Evolutionary conservation across 2,888 invertebrate species (phyloP).

Genomic region (Heliconius ismenius): DNA sequence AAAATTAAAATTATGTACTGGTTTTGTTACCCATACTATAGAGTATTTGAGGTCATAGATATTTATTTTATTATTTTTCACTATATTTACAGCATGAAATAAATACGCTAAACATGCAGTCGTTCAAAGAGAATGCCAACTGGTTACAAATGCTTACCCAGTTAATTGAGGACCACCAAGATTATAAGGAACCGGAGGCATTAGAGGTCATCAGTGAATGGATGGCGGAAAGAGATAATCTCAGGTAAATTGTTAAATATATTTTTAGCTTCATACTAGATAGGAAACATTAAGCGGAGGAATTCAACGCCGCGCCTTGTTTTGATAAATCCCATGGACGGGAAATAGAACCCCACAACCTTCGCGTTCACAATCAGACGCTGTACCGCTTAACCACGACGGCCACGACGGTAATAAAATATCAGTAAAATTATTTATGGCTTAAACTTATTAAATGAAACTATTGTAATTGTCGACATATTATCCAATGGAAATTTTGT

Average conservation of each 20-base stretch:
- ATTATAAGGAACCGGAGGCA: conserved; percentile 86
- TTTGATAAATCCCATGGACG: no score
- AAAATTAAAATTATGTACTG: no score
- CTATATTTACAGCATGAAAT: conserved; percentile 89
- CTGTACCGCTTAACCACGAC: no score
- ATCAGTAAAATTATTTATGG: no score
- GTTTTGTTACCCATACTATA: neutral
- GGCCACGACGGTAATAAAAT: no score
- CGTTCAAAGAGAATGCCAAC: conserved; percentile 93
- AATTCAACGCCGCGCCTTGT: no score
- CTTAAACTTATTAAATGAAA: no score
- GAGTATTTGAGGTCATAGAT: neutral
- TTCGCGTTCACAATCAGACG: no score
- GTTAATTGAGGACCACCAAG: conserved; percentile 94
- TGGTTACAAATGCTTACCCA: conserved; percentile 96
- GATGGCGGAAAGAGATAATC: conserved; percentile 89
- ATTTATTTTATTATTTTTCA: neutral
- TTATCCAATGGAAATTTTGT: no score
- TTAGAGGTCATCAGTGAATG: conserved; percentile 86
- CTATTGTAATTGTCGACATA: no score
- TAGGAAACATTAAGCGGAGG: no score
- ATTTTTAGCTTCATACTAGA: neutral
- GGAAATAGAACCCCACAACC: no score
- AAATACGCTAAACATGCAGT: conserved; percentile 89
- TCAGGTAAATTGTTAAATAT: conserved; percentile 82